These are phyloP conservation scores for Leucania comma DNA, from an alignment of 2,888 invertebrate genomes.

Conservation along the genomic window DNA sequence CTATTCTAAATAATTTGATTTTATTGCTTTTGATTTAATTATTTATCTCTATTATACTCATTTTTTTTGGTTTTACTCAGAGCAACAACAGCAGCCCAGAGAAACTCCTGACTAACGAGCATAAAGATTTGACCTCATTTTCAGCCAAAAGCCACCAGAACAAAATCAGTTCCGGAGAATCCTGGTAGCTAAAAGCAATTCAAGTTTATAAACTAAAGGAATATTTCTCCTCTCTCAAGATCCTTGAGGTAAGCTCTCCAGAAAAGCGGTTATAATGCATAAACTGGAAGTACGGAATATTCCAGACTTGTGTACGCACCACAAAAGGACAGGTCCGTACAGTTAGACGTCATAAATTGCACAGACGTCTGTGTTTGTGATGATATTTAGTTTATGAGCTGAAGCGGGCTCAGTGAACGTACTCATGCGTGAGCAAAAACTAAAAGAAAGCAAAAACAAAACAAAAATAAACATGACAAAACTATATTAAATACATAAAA, in stretches of 20 bases:
- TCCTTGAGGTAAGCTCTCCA: slow-evolving; percentile 28
- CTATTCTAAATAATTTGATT: too few relatives aligned
- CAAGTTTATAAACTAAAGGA: slow-evolving; percentile 14
- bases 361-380: slow-evolving; percentile 74
- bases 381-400: slow-evolving; percentile 48
- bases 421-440: background rate
- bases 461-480: too few relatives aligned
- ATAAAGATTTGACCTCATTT: background rate
- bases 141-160: background rate
- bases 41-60: too few relatives aligned
- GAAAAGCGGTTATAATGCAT: slow-evolving; percentile 61
- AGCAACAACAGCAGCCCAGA: background rate
- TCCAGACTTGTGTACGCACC: slow-evolving; percentile 70
- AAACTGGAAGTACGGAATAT: slow-evolving; percentile 68
- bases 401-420: background rate
- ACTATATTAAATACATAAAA: too few relatives aligned
- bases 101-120: background rate
- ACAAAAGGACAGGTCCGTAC: slow-evolving; percentile 79
- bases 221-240: slow-evolving; percentile 14
- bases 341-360: slow-evolving; percentile 83
- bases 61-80: background rate
- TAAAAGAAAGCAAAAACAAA: too few relatives aligned
- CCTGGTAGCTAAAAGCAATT: background rate
- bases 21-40: too few relatives aligned
- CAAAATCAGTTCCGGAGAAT: background rate